These are phyloP conservation scores for Aleiodes leptofemur DNA, from an alignment of 2,888 invertebrate species.

Conservation along the genomic window DNA sequence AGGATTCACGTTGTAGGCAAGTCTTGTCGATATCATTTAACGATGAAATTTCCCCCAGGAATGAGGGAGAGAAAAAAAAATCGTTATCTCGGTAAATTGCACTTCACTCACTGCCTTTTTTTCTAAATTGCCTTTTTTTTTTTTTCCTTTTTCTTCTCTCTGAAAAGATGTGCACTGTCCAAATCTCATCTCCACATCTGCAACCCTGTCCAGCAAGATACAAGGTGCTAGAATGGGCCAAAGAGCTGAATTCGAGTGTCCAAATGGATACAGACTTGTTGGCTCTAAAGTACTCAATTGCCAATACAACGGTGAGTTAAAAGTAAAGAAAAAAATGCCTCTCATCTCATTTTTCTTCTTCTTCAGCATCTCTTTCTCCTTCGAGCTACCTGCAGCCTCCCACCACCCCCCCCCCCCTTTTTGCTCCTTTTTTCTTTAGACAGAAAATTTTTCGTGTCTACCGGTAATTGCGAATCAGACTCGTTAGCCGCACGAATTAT, in stretches of 20 bases:
- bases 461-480: conserved; percentile 40
- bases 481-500: conserved; percentile 37
- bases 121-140: conserved; percentile 13
- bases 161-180: conserved; percentile 74
- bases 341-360: conserved; percentile 9
- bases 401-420: no score
- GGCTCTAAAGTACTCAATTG: conserved; percentile 89
- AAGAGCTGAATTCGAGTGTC: conserved; percentile 86
- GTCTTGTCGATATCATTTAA: conserved; percentile 63
- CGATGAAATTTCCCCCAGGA: conserved; percentile 6
- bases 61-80: not conserved
- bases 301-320: conserved; percentile 76
- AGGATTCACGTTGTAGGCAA: conserved; percentile 86
- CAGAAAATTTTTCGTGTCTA: conserved; percentile 38
- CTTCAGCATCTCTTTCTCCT: conserved; percentile 18
- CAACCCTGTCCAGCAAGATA: conserved; percentile 82
- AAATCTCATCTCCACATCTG: conserved; percentile 75
- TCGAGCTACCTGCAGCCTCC: not conserved
- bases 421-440: conserved; percentile 35
- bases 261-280: conserved; percentile 86
- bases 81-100: not conserved
- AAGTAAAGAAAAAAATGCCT: no score
- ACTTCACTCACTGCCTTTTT: not conserved
- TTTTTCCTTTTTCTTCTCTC: conserved; percentile 43
- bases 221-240: conserved; percentile 89